Evolutionary conservation across 64 coral and sea anemone species (phyloP), one percentile per base, ranked within the genome.

Genomic region (Pachyseris speciosa): DNA sequence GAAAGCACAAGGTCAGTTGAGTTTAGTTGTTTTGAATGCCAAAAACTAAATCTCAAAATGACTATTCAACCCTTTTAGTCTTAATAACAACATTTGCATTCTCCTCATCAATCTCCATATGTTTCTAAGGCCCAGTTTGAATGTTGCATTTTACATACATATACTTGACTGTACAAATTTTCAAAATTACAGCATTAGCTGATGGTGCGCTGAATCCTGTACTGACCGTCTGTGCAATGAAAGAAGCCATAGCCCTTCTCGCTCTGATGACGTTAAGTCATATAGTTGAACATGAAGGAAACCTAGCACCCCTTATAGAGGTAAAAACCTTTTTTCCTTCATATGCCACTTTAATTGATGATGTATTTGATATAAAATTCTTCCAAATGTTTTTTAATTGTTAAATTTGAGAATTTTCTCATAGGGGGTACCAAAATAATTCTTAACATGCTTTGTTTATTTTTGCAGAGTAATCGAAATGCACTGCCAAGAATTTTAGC

Each of bases 241-340:
- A 96, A 64, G 94, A 96, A 67, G 94, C 86, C 9, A 93, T 96
- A 50, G 94, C 94, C 26, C 83, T 96, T 49, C 85, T 96, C 47
- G 94, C 94, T 15, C 55, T 96, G 29, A 96, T 96, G 94, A 96
- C 94, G 2, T 81, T 96, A 11, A 96, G 94, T 76, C 90, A 96
- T 72, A 96, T 96, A 79, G 94, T 96, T 6, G 94, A 93, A 69
- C 87, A 89, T 85, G 90, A 96, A 63, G 94, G 94, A 11, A 96
- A 96, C 48, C 59, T 96, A 15, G 94, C 94, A 40, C 94, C 94
- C 30, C 63, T 96, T n/a, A 96, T 96, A 59, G 94, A 96, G 91
- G 94, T 96, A 3, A 26, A 51, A 45, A 66, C 2, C 22, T 51
- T 36, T 24, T 34, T 69, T 36, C 25, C 19, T 17, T 57, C 52